A percentile compares a stretch with the other conserved stretches of the same genome.
Conservation (phyloP, 2,888 invertebrate genomes). For the Terebella lapidaria region DNA sequence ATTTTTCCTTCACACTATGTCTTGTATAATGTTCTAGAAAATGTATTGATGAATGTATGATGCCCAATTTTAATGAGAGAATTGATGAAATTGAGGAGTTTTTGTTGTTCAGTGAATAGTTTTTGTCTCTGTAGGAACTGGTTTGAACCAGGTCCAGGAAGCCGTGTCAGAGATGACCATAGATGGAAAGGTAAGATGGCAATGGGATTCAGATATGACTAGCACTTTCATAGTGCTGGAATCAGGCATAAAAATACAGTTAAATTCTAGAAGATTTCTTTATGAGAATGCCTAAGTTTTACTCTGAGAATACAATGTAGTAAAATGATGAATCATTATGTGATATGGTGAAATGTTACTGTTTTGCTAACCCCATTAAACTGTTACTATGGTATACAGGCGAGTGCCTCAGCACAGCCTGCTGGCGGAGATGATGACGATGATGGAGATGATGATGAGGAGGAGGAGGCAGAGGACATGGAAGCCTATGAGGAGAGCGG, state of each 20-base stretch:
- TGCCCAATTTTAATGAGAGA: too few relatives aligned
- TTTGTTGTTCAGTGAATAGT: neutral
- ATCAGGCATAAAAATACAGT: too few relatives aligned
- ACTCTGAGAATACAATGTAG: too few relatives aligned
- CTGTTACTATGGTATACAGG: neutral
- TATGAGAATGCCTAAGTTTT: neutral
- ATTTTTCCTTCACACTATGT: too few relatives aligned
- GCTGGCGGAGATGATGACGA: slow-evolving; percentile 27
- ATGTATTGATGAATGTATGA: too few relatives aligned
- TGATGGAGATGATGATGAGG: slow-evolving; percentile 77
- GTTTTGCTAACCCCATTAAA: neutral
- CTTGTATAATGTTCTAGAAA: too few relatives aligned
- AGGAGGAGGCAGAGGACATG: slow-evolving; percentile 93
- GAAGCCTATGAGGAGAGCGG: slow-evolving; percentile 95
- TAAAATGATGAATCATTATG: neutral
- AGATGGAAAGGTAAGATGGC: slow-evolving; percentile 62
- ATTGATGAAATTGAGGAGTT: too few relatives aligned
- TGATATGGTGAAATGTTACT: neutral
- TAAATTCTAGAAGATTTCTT: neutral
- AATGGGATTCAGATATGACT: too few relatives aligned
- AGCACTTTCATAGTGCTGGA: too few relatives aligned
- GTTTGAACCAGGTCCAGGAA: slow-evolving; percentile 60
- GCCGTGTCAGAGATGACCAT: slow-evolving; percentile 80
- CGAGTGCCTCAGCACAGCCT: neutral
- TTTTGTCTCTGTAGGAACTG: neutral